Percentiles rank a stretch among this genome's conserved stretches.
phyloP scores from a whole-genome alignment of 2,113 vertebrate species.

The Trematomus loennbergii region DNA sequence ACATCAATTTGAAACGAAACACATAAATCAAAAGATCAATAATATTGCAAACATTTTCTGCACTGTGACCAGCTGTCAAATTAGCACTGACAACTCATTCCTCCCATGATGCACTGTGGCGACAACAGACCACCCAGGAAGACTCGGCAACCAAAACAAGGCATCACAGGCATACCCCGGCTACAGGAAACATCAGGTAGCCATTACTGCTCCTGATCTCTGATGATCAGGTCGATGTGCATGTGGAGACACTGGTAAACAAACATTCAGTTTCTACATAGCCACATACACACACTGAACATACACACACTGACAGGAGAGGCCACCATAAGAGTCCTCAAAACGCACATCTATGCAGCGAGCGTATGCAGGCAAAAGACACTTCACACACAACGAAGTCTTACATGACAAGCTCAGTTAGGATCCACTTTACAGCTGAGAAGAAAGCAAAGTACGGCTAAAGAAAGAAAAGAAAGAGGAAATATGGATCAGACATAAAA shows the following conservation, averaged over 20 bases:
- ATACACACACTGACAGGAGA: slow-evolving; percentile 40
- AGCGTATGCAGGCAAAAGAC: neutral
- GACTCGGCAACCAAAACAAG: slow-evolving; percentile 51
- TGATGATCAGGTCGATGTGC: slow-evolving; percentile 44
- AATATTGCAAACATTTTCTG: neutral
- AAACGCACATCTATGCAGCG: slow-evolving; percentile 12
- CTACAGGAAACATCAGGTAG: slow-evolving; percentile 71
- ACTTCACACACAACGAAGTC: slow-evolving; percentile 66
- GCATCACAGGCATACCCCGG: slow-evolving; percentile 44
- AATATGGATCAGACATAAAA: slow-evolving; percentile 9
- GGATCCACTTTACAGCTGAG: slow-evolving; percentile 93
- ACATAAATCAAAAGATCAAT: neutral
- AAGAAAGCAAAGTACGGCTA: slow-evolving; percentile 97
- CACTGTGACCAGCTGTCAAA: slow-evolving; percentile 14
- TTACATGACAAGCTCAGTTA: slow-evolving; percentile 98
- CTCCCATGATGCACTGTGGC: slow-evolving; percentile 54
- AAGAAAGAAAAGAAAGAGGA: slow-evolving; percentile 6
- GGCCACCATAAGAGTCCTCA: slow-evolving; percentile 6
- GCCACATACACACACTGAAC: slow-evolving; percentile 39
- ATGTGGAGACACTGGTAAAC: slow-evolving; percentile 57
- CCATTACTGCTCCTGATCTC: slow-evolving; percentile 62
- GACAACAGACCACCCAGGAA: slow-evolving; percentile 66
- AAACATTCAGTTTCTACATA: slow-evolving; percentile 50
- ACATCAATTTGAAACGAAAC: neutral
- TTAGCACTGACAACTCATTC: slow-evolving; percentile 34